Conservation (phyloP, 2,797 vertebrate species). For the Pangasius krempfi region DNA sequence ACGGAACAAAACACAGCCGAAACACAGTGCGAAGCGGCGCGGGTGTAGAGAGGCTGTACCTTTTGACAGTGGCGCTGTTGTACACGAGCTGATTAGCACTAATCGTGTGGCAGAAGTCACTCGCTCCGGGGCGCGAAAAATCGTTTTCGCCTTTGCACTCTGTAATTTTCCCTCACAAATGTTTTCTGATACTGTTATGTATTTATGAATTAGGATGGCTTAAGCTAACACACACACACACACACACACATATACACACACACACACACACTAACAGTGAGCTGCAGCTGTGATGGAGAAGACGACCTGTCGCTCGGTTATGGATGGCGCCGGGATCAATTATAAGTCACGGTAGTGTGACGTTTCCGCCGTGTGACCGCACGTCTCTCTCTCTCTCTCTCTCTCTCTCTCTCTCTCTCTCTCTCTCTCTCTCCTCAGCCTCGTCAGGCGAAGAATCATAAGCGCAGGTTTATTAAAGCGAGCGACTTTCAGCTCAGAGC, state of each 20-base stretch:
- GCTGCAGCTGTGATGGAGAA: not conserved
- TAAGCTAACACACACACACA: not conserved
- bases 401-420: not conserved
- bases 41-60: not conserved
- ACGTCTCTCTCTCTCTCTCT: not conserved
- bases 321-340: not conserved
- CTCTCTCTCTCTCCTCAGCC: not conserved
- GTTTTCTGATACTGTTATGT: not conserved
- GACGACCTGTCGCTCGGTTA: not conserved
- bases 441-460: not conserved
- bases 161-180: slow-evolving; percentile 7
- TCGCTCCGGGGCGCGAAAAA: not conserved
- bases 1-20: not conserved
- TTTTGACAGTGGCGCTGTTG: not conserved
- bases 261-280: not conserved
- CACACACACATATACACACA: not conserved
- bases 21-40: not conserved
- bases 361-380: not conserved
- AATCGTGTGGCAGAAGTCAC: slow-evolving; percentile 8
- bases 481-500: not conserved
- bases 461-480: not conserved
- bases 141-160: slow-evolving; percentile 19
- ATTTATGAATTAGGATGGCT: not conserved
- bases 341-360: not conserved
- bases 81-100: slow-evolving; percentile 5